These are phyloP conservation scores for Copidosoma floridanum DNA, from an alignment of 1,140 invertebrate genomes.

Conservation along the genomic window DNA sequence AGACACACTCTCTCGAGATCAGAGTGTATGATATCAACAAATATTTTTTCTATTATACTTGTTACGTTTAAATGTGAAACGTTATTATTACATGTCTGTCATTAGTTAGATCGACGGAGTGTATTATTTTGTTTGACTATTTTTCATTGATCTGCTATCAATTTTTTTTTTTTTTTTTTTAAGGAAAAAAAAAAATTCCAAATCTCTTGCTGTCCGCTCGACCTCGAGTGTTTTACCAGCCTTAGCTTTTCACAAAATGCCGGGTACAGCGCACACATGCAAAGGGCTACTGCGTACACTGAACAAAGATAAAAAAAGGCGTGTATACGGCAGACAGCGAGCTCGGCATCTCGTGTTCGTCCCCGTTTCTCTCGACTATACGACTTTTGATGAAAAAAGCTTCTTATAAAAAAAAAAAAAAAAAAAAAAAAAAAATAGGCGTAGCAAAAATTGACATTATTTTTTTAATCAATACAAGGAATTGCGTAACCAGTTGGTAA, in stretches of 20 bases:
- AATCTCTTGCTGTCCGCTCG: no score
- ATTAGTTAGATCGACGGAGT: slow-evolving; percentile 20
- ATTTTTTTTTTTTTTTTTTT: neutral
- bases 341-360: slow-evolving; percentile 15
- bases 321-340: neutral
- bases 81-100: slow-evolving; percentile 12
- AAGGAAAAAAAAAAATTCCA: no score
- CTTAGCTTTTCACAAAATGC: no score
- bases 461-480: no score
- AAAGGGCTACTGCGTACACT: no score
- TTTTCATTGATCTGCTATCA: no score
- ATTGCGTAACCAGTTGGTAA: no score
- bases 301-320: neutral
- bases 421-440: no score
- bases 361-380: neutral
- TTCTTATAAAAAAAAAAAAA: neutral
- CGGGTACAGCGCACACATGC: no score
- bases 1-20: slow-evolving; percentile 25
- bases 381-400: neutral
- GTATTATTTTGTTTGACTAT: no score
- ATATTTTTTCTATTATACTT: slow-evolving; percentile 22
- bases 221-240: no score
- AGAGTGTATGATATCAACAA: slow-evolving; percentile 27
- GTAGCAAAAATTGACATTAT: no score
- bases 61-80: slow-evolving; percentile 24